phyloP scores from a whole-genome alignment of 1,140 invertebrate species.

The Nebria ingens region DNA sequence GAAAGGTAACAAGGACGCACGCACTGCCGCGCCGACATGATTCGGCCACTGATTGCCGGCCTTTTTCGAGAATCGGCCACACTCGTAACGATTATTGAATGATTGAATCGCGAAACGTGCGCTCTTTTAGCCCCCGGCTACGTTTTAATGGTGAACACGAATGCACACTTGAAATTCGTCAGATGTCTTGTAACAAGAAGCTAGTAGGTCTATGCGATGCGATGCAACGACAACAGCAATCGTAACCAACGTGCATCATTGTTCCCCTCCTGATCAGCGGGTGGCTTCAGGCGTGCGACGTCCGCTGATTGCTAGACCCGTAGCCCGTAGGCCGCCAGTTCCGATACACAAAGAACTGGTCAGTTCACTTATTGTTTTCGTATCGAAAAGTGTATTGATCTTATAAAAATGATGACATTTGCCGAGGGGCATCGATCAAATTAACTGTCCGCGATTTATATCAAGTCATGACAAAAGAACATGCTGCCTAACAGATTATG shows the following conservation, averaged over 20 bases:
- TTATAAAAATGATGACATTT: slow-evolving; percentile 8
- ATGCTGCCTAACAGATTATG: not conserved
- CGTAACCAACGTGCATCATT: not conserved
- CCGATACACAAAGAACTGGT: not conserved
- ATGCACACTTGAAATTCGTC: slow-evolving; percentile 11
- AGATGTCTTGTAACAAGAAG: slow-evolving; percentile 10
- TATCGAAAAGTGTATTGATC: slow-evolving; percentile 7
- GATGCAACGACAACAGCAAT: not conserved
- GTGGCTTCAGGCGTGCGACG: not conserved
- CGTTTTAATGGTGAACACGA: slow-evolving; percentile 9
- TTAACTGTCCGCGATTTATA: not conserved
- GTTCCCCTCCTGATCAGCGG: not conserved
- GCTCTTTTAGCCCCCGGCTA: not conserved
- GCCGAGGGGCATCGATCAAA: not conserved
- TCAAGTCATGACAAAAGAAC: not conserved
- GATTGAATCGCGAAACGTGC: not conserved
- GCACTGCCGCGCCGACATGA: not conserved
- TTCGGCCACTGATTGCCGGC: not conserved
- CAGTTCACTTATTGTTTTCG: slow-evolving; percentile 3
- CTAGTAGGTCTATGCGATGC: not conserved
- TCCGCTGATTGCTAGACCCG: not conserved
- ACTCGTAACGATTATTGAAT: slow-evolving; percentile 4
- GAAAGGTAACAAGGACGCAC: not conserved
- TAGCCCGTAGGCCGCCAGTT: not conserved
- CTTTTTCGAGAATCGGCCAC: not conserved